A percentile compares a stretch with the other conserved stretches of the same genome.
phyloP scores from a whole-genome alignment of 1,140 invertebrate species.

The Euglossa dilemma region DNA sequence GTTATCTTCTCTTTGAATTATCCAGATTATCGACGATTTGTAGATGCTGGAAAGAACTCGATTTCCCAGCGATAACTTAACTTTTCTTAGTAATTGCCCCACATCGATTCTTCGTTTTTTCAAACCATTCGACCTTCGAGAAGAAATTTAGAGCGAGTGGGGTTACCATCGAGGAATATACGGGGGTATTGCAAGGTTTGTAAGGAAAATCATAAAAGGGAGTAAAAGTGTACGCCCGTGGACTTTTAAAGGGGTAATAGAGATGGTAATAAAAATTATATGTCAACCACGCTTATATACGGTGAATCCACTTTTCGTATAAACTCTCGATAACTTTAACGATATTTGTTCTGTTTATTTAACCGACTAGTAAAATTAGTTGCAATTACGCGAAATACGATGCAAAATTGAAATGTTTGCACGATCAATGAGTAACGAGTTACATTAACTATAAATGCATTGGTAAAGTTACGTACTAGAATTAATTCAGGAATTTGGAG shows the following conservation, averaged over 20 bases:
- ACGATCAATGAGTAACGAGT: neutral
- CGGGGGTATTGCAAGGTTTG: neutral
- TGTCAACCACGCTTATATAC: neutral
- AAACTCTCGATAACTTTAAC: neutral
- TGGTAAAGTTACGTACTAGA: too few species aligned
- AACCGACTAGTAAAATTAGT: neutral
- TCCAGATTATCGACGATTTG: neutral
- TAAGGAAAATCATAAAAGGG: neutral
- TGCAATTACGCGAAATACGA: neutral
- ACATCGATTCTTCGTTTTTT: neutral
- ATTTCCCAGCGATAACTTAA: neutral
- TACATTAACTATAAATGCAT: neutral
- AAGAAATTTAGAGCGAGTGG: neutral
- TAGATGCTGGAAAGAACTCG: neutral
- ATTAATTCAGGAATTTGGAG: neutral
- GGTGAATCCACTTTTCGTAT: neutral
- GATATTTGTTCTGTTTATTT: too few species aligned
- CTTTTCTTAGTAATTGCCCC: neutral
- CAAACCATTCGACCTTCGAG: neutral
- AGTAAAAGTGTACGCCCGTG: neutral
- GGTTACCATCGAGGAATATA: neutral
- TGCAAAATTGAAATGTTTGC: too few species aligned
- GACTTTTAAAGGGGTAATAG: slow-evolving; percentile 28
- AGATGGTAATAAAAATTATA: slow-evolving; percentile 24
- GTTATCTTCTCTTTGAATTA: neutral